These are phyloP conservation scores for Poecile atricapillus DNA, from an alignment of 2,113 vertebrate species.

Conservation along the genomic window DNA sequence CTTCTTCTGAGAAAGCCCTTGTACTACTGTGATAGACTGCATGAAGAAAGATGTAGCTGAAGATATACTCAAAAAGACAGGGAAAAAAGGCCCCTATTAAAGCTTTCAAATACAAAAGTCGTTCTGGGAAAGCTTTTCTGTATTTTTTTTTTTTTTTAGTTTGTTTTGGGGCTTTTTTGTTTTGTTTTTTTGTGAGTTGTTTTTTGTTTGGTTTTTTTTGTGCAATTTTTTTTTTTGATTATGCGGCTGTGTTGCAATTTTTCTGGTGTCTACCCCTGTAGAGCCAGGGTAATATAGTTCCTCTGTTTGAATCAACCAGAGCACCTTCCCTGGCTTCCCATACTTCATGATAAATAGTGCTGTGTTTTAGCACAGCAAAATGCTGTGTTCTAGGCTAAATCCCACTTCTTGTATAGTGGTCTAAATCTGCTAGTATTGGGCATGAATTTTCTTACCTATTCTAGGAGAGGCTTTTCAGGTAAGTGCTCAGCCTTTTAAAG, in stretches of 20 bases:
- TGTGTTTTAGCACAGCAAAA: not conserved
- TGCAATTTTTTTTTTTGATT: not conserved
- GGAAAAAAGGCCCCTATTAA: not conserved
- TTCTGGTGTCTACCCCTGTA: not conserved
- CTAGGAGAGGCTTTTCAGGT: not conserved
- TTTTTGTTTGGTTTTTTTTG: not conserved
- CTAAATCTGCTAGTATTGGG: not conserved
- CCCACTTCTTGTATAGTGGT: not conserved
- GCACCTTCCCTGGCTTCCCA: not conserved
- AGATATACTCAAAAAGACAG: not conserved
- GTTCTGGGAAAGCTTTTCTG: not conserved
- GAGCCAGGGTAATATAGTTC: not conserved
- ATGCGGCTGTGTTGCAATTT: not conserved
- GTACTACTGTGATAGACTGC: not conserved
- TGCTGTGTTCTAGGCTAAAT: not conserved
- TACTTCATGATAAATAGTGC: not conserved
- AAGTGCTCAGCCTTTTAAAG: not conserved
- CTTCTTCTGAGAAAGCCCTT: not conserved
- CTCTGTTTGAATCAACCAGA: not conserved
- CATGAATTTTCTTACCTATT: not conserved
- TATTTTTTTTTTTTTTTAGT: accelerated
- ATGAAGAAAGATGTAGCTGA: not conserved
- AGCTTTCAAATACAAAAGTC: not conserved
- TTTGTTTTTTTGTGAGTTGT: not conserved
- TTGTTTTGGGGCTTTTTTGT: not conserved